Evolutionary conservation across 2,113 vertebrate genomes (phyloP), one percentile per base, ranked within the genome.

Genomic region (Dermatemys mawii): DNA sequence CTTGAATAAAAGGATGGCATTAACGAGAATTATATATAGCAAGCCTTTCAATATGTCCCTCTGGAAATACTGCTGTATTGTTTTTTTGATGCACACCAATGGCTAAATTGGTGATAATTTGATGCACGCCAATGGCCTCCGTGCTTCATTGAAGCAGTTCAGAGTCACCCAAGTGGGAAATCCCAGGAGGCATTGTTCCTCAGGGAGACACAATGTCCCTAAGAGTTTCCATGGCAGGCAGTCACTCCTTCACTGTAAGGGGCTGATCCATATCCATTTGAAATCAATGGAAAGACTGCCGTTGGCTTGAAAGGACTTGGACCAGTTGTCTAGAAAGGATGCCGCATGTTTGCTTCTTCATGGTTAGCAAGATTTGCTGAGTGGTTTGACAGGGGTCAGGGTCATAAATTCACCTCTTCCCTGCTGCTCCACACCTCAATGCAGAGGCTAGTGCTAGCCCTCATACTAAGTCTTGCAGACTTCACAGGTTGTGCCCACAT

Each of bases 291-390:
- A 80, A 70, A 84, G 51, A 27, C 32, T 82, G 3, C 8, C 46
- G 26, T 83, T 70, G 1, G n/a, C 91, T 90, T 88, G 17, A 44
- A 38, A 2, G 17, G 3, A 24, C 3, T 88, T 60, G 0, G 0
- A 21, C 4, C 55, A 22, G 49, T 8, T 44, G 1, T 13, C 41
- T 51, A 46, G 21, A 81, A 86, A 85, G 5, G 29, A 6, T 5
- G 41, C 1, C 55, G 6, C 8, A 24, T 75, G 3, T 0, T 1
- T 35, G 73, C 4, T 73, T 80, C 24, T 24, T 60, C 27, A 4
- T 2, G 4, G 3, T 8, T 27, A 29, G 67, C 84, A 14, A 11
- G 63, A 41, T 73, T 41, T 38, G 67, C 21, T 73, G 38, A 73
- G n/a, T 41, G n/a, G 4, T 41, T 41, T 41, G 21, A 8, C n/a